These are phyloP conservation scores for Dermolepida albohirtum DNA, from an alignment of 2,888 invertebrate species.

Conservation along the genomic window DNA sequence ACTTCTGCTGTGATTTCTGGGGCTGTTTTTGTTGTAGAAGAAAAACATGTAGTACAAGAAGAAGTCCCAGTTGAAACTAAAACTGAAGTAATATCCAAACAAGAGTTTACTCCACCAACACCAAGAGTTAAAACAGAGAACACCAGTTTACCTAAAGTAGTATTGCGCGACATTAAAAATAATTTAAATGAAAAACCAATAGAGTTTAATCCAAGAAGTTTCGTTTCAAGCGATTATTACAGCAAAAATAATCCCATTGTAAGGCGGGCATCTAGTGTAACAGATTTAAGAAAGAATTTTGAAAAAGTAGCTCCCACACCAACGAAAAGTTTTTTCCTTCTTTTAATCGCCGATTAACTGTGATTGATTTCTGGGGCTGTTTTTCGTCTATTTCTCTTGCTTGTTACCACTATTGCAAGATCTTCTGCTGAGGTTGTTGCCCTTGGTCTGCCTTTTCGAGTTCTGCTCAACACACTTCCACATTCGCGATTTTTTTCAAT, in stretches of 20 bases:
- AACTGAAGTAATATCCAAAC: constrained; percentile 7
- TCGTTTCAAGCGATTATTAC: constrained; percentile 1
- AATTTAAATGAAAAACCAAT: constrained; percentile 10
- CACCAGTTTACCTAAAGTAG: not conserved
- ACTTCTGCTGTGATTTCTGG: too few species aligned
- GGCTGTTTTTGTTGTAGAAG: too few species aligned
- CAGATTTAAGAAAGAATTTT: constrained; percentile 71
- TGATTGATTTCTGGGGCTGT: too few species aligned
- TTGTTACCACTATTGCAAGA: too few species aligned
- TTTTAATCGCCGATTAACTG: too few species aligned
- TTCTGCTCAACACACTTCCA: too few species aligned
- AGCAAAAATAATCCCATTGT: constrained; percentile 21
- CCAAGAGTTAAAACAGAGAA: constrained; percentile 6
- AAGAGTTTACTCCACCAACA: not conserved
- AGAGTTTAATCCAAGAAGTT: constrained; percentile 3
- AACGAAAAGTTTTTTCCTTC: too few species aligned
- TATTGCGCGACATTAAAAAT: constrained; percentile 7
- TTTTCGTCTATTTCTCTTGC: too few species aligned
- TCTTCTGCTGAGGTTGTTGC: too few species aligned
- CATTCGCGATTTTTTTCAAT: too few species aligned
- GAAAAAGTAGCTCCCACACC: constrained; percentile 60
- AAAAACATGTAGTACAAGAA: not conserved
- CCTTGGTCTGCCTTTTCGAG: too few species aligned
- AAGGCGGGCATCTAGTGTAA: constrained; percentile 63
- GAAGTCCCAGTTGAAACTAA: not conserved